Base-by-base conservation (phyloP, 2,797 vertebrate species). In the Lindbergichthys nudifrons region DNA sequence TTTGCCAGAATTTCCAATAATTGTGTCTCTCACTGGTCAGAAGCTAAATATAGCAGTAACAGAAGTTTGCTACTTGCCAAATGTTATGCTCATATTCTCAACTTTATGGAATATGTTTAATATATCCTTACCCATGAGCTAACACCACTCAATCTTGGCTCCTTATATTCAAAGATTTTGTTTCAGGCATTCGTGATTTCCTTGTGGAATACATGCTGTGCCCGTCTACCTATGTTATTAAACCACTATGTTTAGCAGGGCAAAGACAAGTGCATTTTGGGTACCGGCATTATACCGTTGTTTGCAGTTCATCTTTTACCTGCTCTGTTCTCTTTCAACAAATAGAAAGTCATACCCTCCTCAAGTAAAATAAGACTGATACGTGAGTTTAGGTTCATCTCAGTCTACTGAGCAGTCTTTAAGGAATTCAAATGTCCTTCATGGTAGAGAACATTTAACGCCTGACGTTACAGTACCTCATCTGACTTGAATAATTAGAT, bases 151-250 rank as follows among this genome's bases (percentile, higher is more conserved):
- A 47, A 60, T 53, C 41, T 18, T 41, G 30, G n/a, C 21, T 41
- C n/a, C 30, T 9, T 23, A 50, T 32, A 58, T 45, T 73, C 53
- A 0, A 36, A 19, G 2, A 51, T 46, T 16, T 18, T 1, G 9
- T 46, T 68, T 41, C 7, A 48, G 11, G 52, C 16, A 48, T 53
- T 19, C 30, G 10, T 62, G 56, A 65, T 45, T 70, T 53, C 21
- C 32, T 18, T 5, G 36, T 36, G 18, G 53, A 65, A 58, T 53
- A 47, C 65, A 59, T 41, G 21, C 26, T 26, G 4, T 26, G 26
- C 32, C 14, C 19, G n/a, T n/a, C 47, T 47, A 13, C 23, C 43
- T 69, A 58, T 12, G 13, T 63, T 6, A 63, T 5, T 39, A 8
- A 3, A 2, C 64, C 13, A 26, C 30, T 1, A 16, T 26, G 14